A percentile compares a stretch with the other conserved stretches of the same genome.
Conservation (phyloP, 2,888 invertebrate species). For the Synanthedon vespiformis region DNA sequence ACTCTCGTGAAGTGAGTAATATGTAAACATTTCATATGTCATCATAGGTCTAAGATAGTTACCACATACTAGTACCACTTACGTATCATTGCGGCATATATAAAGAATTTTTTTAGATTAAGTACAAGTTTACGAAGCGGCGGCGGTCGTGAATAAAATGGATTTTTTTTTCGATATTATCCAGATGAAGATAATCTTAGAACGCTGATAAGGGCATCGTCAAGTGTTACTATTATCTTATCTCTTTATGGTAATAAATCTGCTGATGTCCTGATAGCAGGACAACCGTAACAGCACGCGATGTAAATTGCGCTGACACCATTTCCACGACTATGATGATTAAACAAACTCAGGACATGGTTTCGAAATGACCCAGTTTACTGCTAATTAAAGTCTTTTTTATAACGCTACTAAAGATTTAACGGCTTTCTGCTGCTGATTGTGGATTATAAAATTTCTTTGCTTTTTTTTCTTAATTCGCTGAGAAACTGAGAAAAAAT, state of each 20-base stretch:
- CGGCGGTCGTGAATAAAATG: too few species aligned
- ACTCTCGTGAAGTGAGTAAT: too few species aligned
- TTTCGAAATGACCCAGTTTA: slow-evolving; percentile 18
- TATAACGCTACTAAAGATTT: background rate
- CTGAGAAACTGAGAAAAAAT: too few species aligned
- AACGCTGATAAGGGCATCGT: too few species aligned
- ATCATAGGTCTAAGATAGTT: too few species aligned
- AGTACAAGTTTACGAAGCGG: too few species aligned
- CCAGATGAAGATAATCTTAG: too few species aligned
- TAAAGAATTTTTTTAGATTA: too few species aligned
- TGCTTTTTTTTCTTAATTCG: background rate
- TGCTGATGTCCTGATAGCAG: background rate
- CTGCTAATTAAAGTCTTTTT: slow-evolving; percentile 1
- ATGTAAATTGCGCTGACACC: slow-evolving; percentile 15
- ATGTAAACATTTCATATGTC: too few species aligned
- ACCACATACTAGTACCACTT: too few species aligned
- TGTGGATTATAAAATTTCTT: background rate
- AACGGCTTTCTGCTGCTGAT: background rate
- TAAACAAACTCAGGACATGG: slow-evolving; percentile 15
- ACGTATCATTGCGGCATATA: too few species aligned
- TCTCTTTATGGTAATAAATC: background rate
- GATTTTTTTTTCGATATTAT: too few species aligned
- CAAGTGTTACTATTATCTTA: background rate
- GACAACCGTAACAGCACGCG: background rate
- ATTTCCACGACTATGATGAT: slow-evolving; percentile 14